Evolutionary conservation across 2,888 invertebrate genomes (phyloP).

Genomic region (Flexamia atlantica): DNA sequence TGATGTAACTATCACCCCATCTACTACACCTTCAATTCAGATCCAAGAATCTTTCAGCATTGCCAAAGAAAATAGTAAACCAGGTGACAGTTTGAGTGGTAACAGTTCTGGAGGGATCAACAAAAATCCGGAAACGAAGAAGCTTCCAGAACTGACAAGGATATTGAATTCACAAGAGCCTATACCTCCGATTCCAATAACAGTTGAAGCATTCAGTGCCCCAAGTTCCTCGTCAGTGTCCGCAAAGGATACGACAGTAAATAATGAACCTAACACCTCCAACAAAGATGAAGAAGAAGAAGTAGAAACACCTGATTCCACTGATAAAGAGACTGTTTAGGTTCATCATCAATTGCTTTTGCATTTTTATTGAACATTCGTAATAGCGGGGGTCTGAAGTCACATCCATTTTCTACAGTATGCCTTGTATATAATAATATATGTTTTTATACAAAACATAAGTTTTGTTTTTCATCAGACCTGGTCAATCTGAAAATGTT

Average conservation of each 20-base stretch:
- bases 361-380: too few relatives aligned
- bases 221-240: constrained; percentile 3
- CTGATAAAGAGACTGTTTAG: background rate
- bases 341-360: too few relatives aligned
- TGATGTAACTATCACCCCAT: constrained; percentile 15
- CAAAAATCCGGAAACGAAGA: constrained; percentile 27
- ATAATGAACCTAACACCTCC: constrained; percentile 1
- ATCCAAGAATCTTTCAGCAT: constrained; percentile 2
- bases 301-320: constrained; percentile 35
- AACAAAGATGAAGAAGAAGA: background rate
- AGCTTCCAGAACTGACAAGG: constrained; percentile 35
- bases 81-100: background rate
- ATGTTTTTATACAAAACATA: too few relatives aligned
- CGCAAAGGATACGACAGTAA: background rate
- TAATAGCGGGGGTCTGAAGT: too few relatives aligned
- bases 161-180: constrained; percentile 50
- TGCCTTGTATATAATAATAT: too few relatives aligned
- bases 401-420: too few relatives aligned
- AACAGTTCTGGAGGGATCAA: background rate
- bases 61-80: background rate
- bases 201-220: constrained; percentile 18
- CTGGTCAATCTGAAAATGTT: too few relatives aligned
- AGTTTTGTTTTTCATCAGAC: too few relatives aligned
- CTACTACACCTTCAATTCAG: background rate
- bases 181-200: constrained; percentile 23